Base-by-base conservation (phyloP, 2,888 invertebrate genomes). In the Pelosia muscerda region DNA sequence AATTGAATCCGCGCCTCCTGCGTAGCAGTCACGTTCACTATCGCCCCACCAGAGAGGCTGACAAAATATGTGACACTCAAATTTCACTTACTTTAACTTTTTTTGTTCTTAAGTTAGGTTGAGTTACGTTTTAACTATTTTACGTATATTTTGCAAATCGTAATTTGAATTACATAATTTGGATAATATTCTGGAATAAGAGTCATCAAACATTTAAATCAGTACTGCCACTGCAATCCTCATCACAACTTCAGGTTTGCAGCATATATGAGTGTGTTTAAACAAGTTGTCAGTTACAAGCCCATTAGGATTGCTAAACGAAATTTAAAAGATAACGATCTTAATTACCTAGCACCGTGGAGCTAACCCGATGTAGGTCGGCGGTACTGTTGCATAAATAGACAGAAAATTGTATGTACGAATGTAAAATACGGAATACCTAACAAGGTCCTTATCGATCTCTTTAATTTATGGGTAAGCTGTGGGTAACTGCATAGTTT, bases 271-370 rank as follows among this genome's bases (percentile, higher is more conserved):
- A n/a, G n/a, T 31, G 25, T 56, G n/a, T 15, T 59, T 61, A 55
- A 26, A 26, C 38, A 38, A 28, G 23, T 65, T 42, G 22, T n/a
- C 42, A 56, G 57, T 5, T 56, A 60, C 68, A 72, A 68, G 63
- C 72, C 72, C 74, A 81, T 77, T 74, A 78, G 74, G 66, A 66
- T 75, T 82, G 79, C 83, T 73, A 74, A 79, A 86, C 75, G 73
- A 77, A 81, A 84, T 76, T 66, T 65, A 69, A 65, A 71, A 73
- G 85, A 86, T 86, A 75, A 23, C 71, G 74, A 86, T 86, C 84
- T 84, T 83, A 81, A 85, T 86, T 83, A 79, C 74, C 65, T 69
- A 66, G 71, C 73, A 63, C 69, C 74, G 64, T 68, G 65, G 65
- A 68, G 65, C 73, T 78, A 75, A 73, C 75, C 73, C 66, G 76